Base-by-base conservation (phyloP, 2,888 invertebrate genomes). In the Gasteruption jaculator region DNA sequence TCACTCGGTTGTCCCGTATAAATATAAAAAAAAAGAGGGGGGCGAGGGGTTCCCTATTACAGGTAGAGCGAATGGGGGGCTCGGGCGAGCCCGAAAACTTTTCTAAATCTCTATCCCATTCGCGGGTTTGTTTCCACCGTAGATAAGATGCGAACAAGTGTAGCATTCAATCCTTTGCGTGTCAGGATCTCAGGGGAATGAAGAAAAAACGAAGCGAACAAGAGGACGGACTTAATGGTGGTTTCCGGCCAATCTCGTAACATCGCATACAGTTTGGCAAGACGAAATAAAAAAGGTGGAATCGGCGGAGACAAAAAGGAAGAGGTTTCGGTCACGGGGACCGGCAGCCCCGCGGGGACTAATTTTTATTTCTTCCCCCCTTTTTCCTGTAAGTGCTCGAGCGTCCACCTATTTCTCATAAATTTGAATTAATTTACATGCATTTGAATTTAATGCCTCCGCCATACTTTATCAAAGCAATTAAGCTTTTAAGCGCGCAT, bases 361-460 rank as follows among this genome's bases (percentile, higher is more conserved):
- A 68, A 69, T 68, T 68, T 70, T 68, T 70, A 65, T 68, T 67
- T 61, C n/a, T 59, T 63, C 63, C 67, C 61, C 63, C 61, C 63
- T 60, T 60, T 58, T 56, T 57, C 57, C 61, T 61, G 64, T 69
- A 69, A 71, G 69, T 69, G 68, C 67, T 65, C 59, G 57, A n/a
- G 54, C 65, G 65, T 69, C 69, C 68, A 66, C 69, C 70, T 67
- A 68, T 70, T 69, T 68, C 69, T 70, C 70, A 69, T 69, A 71
- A 70, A 70, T 70, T 71, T 71, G 65, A 71, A 71, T 71, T 65
- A 68, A 71, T 71, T 71, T 70, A 71, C 71, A 71, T 71, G 67
- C 64, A 71, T 71, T 71, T 71, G 69, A 70, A 71, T 71, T 70
- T 71, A 70, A 69, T 68, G 60, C 66, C 51, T 56, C 53, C 60